Evolutionary conservation across 2,113 vertebrate species (phyloP).

Genomic region (Saimiri boliviensis): DNA sequence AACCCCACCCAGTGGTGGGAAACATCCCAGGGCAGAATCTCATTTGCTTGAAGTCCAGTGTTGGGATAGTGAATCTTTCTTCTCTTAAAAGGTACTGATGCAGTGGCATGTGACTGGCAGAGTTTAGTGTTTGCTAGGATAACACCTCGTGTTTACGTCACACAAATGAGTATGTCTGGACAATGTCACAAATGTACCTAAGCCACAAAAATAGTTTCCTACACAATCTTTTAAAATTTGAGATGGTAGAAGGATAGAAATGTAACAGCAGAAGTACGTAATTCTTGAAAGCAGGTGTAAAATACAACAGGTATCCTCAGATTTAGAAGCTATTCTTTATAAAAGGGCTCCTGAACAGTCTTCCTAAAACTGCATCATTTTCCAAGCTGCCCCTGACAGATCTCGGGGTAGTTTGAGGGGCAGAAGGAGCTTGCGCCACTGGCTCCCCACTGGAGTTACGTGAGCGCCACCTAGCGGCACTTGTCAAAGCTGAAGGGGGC

Average conservation of each 20-base stretch:
- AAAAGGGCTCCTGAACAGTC: neutral
- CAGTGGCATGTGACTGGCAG: neutral
- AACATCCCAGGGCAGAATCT: neutral
- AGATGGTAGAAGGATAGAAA: neutral
- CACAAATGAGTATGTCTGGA: neutral
- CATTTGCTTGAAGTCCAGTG: neutral
- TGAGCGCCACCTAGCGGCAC: conserved; percentile 73
- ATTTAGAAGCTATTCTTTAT: neutral
- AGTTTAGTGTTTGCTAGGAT: neutral
- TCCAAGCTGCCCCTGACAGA: neutral
- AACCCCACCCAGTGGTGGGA: neutral
- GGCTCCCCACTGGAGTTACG: conserved; percentile 29
- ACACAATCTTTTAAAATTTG: neutral
- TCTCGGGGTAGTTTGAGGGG: neutral
- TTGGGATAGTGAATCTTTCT: neutral
- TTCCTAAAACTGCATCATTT: conserved; percentile 23
- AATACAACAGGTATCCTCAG: neutral
- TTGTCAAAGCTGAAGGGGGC: neutral
- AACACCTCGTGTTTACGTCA: neutral
- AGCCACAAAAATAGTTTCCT: neutral
- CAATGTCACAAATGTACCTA: neutral
- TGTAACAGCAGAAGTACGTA: neutral
- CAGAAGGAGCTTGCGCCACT: neutral
- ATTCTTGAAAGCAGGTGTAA: conserved; percentile 34
- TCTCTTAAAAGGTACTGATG: neutral